Conservation (phyloP, 2,797 vertebrate genomes). For the Odontamblyopus rebecca region DNA sequence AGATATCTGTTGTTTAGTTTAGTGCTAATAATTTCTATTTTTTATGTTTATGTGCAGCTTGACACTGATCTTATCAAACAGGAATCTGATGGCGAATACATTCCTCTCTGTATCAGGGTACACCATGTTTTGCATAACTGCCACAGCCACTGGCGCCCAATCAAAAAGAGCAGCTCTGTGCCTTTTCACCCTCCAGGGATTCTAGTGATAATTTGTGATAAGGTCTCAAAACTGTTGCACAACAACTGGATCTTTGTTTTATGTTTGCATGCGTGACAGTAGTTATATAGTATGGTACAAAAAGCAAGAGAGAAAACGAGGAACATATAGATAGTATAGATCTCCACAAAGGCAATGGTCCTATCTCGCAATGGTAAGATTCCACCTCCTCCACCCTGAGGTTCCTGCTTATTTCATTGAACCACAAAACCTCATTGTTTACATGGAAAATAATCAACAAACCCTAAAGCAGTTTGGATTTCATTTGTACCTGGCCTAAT, state of each 20-base stretch:
- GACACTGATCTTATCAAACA: slow-evolving; percentile 22
- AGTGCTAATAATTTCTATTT: neutral
- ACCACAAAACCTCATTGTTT: neutral
- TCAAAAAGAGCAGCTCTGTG: slow-evolving; percentile 56
- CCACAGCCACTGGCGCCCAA: slow-evolving; percentile 34
- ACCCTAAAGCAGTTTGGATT: too few species aligned
- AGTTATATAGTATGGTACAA: neutral
- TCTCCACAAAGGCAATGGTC: neutral
- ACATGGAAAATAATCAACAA: neutral
- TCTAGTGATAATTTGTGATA: slow-evolving; percentile 31
- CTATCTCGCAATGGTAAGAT: neutral
- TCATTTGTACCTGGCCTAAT: too few species aligned
- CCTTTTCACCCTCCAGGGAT: slow-evolving; percentile 30
- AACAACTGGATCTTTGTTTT: slow-evolving; percentile 42
- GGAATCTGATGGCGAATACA: slow-evolving; percentile 17
- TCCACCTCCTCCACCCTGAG: neutral
- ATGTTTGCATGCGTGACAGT: slow-evolving; percentile 26
- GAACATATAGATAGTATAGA: neutral
- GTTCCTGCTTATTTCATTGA: neutral
- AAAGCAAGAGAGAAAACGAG: neutral
- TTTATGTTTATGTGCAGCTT: slow-evolving; percentile 22
- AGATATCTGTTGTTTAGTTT: neutral
- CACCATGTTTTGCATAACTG: slow-evolving; percentile 78
- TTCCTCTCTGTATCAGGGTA: slow-evolving; percentile 48
- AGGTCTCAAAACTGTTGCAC: slow-evolving; percentile 36